phyloP scores from a whole-genome alignment of 2,888 invertebrate genomes.

The Eupithecia vulgata region DNA sequence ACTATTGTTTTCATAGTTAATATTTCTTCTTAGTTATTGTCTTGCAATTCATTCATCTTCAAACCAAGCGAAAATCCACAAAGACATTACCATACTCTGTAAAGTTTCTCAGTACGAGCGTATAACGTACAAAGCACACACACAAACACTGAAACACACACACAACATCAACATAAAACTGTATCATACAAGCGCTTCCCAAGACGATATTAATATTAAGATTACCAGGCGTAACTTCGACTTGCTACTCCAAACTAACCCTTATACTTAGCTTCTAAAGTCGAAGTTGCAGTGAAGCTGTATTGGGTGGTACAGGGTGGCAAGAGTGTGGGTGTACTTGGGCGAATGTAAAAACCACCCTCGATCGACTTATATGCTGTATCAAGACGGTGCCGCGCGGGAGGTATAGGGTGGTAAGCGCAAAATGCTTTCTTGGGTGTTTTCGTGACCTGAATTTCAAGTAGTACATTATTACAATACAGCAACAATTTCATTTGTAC shows the following conservation, averaged over 20 bases:
- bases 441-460: slow-evolving; percentile 19
- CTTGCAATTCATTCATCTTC: not conserved
- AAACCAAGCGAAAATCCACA: slow-evolving; percentile 9
- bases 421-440: slow-evolving; percentile 29
- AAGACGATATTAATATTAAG: slow-evolving; percentile 81
- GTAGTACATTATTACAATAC: not conserved
- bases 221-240: slow-evolving; percentile 58
- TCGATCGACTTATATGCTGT: slow-evolving; percentile 84
- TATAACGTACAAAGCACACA: slow-evolving; percentile 51
- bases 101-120: slow-evolving; percentile 33
- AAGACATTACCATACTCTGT: slow-evolving; percentile 22
- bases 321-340: slow-evolving; percentile 71
- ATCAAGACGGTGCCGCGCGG: slow-evolving; percentile 70
- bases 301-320: slow-evolving; percentile 42
- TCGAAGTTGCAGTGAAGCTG: slow-evolving; percentile 41
- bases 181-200: slow-evolving; percentile 75
- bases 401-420: slow-evolving; percentile 47
- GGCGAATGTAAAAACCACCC: slow-evolving; percentile 83
- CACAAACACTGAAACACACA: slow-evolving; percentile 54
- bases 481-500: not conserved
- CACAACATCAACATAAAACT: slow-evolving; percentile 68
- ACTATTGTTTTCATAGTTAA: no score
- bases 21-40: no score
- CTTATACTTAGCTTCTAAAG: slow-evolving; percentile 9
- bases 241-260: slow-evolving; percentile 23